A percentile compares a stretch with the other conserved stretches of the same genome.
phyloP scores from a whole-genome alignment of 2,113 vertebrate species.

The Neogale vison region DNA sequence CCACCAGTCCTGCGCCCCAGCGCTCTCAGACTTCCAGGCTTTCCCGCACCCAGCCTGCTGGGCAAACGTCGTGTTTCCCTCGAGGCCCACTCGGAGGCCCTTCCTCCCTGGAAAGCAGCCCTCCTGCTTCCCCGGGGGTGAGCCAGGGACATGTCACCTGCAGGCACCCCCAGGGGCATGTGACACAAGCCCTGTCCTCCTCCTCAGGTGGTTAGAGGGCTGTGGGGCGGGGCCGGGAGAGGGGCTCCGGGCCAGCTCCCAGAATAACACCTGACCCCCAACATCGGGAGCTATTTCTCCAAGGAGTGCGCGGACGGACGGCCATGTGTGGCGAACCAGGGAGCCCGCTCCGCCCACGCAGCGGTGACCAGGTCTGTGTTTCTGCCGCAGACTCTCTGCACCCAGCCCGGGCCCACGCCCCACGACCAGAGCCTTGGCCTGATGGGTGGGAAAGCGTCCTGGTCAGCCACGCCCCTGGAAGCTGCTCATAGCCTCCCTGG shows the following conservation, averaged over 20 bases:
- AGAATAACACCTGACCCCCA: neutral
- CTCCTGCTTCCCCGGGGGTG: neutral
- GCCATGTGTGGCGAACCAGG: neutral
- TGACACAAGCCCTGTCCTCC: neutral
- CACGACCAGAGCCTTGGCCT: neutral
- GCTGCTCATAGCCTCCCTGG: neutral
- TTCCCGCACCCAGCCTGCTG: neutral
- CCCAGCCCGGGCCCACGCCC: neutral
- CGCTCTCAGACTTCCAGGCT: neutral
- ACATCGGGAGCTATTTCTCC: neutral
- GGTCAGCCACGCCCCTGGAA: neutral
- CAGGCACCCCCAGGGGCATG: neutral
- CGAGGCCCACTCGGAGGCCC: neutral
- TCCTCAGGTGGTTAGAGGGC: neutral
- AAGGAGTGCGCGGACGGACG: neutral
- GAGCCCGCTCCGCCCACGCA: neutral
- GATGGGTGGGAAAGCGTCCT: neutral
- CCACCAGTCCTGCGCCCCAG: neutral
- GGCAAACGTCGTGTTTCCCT: neutral
- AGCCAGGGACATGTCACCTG: neutral
- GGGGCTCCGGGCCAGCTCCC: neutral
- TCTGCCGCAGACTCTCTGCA: neutral
- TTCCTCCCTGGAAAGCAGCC: neutral
- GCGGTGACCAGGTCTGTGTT: rapidly evolving
- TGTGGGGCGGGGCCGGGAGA: rapidly evolving